Conservation (phyloP, 2,113 vertebrate species). For the Pungitius pungitius region DNA sequence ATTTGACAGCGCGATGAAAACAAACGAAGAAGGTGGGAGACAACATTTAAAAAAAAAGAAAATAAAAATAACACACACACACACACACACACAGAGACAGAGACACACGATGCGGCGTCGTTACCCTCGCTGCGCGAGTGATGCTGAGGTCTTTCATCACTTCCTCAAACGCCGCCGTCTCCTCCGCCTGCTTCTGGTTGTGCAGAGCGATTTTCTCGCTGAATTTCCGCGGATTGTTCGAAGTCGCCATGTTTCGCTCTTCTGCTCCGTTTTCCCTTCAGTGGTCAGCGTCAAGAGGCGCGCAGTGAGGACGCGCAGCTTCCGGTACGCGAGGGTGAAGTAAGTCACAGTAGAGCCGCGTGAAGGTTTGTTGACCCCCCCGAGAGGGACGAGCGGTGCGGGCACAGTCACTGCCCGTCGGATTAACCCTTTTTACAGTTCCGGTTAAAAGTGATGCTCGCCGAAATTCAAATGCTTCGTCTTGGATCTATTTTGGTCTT, state of each 20-base stretch:
- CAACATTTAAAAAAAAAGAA: neutral
- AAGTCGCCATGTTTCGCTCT: slow-evolving; percentile 91
- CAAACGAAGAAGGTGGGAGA: slow-evolving; percentile 32
- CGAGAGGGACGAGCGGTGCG: neutral
- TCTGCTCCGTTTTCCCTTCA: slow-evolving; percentile 71
- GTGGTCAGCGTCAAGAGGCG: slow-evolving; percentile 44
- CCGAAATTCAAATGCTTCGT: neutral
- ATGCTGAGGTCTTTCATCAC: slow-evolving; percentile 93
- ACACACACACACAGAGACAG: too few relatives aligned
- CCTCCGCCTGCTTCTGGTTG: slow-evolving; percentile 93
- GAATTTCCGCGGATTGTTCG: slow-evolving; percentile 95
- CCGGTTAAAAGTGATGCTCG: neutral
- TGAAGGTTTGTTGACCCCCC: too few relatives aligned
- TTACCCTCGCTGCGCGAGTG: slow-evolving; percentile 89
- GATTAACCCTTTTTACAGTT: too few relatives aligned
- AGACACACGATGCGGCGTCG: slow-evolving; percentile 17
- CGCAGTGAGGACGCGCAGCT: neutral
- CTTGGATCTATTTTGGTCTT: neutral
- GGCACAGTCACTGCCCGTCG: neutral
- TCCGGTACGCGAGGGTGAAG: slow-evolving; percentile 46
- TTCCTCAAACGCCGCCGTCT: slow-evolving; percentile 92
- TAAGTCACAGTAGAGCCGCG: too few relatives aligned
- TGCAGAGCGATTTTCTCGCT: slow-evolving; percentile 94
- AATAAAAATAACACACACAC: too few relatives aligned
- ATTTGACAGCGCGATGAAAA: slow-evolving; percentile 67